Evolutionary conservation across 2,888 invertebrate genomes (phyloP), one percentile per base, ranked within the genome.

Genomic region (Camptogramma bilineatum): DNA sequence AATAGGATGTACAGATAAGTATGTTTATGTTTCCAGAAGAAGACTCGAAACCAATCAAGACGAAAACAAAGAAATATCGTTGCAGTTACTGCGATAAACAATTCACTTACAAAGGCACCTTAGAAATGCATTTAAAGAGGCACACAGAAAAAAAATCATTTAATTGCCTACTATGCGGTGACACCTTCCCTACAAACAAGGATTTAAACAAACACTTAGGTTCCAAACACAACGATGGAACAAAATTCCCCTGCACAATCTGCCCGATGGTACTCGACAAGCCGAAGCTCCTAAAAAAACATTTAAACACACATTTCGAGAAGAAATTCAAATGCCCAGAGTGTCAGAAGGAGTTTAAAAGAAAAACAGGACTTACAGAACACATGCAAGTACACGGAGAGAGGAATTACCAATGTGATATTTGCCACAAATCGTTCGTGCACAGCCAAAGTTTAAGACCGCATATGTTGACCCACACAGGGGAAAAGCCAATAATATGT

Each of bases 371-470:
- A 0, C 67, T 91, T 0, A 90, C 87, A 16, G 91, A 91, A 64
- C 91, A 91, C 18, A 77, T 91, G 74, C 89, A 90, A 74, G 86
- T 80, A 0, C 92, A 92, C 19, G 88, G 88, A 0, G 90, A 90
- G 51, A 79, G 79, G 17, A 89, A 88, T 34, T 90, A 79, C 34
- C 75, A 78, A 2, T 91, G 91, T 48, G 73, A 78, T 0, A 70
- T 87, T 0, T 91, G 91, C 52, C 78, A 79, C 1, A 88, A 88
- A 46, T 79, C 86, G 0, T 89, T 90, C 28, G 84, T 85, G 0
- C 91, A 92, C 34, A 91, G 87, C 58, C 91, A 91, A 56, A 91
- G 91, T 0, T 71, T 92, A 9, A 92, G 90, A 67, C 87, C 90
- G 0, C 91, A 92, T 70, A 88, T 89, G 68, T 73, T 83, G 7